Percentiles rank a stretch among this genome's conserved stretches.
phyloP scores from a whole-genome alignment of 1,140 invertebrate genomes.

The Lamellibrachia luymesi region DNA sequence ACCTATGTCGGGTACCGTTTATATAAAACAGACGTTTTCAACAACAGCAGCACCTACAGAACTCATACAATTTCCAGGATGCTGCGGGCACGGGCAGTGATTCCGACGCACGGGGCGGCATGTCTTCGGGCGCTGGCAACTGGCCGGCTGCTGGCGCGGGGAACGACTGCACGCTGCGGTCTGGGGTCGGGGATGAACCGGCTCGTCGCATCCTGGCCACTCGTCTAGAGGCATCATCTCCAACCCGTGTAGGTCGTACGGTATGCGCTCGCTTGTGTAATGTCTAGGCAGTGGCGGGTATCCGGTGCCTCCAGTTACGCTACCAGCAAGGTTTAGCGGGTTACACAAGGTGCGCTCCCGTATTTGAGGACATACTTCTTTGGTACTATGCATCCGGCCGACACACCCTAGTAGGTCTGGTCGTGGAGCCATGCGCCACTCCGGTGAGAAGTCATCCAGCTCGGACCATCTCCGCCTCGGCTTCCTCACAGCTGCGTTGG shows the following conservation, averaged over 20 bases:
- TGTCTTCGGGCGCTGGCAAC: not conserved
- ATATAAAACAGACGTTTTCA: no score
- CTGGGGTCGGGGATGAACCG: not conserved
- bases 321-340: not conserved
- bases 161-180: not conserved
- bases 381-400: not conserved
- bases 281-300: not conserved
- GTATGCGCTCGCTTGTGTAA: not conserved
- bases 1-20: no score
- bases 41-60: not conserved
- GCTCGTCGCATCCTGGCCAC: not conserved
- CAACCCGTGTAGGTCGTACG: not conserved
- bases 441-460: not conserved
- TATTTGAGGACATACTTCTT: not conserved
- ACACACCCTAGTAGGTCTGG: not conserved
- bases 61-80: not conserved
- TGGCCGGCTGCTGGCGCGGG: no score
- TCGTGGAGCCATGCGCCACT: not conserved
- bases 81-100: not conserved
- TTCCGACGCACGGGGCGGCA: not conserved
- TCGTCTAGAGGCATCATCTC: not conserved
- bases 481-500: not conserved
- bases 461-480: not conserved
- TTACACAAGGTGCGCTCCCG: not conserved
- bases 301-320: not conserved